A percentile compares a stretch with the other conserved stretches of the same genome.
phyloP scores from a whole-genome alignment of 1,140 invertebrate species.

The Muscidifurax raptorellus region DNA sequence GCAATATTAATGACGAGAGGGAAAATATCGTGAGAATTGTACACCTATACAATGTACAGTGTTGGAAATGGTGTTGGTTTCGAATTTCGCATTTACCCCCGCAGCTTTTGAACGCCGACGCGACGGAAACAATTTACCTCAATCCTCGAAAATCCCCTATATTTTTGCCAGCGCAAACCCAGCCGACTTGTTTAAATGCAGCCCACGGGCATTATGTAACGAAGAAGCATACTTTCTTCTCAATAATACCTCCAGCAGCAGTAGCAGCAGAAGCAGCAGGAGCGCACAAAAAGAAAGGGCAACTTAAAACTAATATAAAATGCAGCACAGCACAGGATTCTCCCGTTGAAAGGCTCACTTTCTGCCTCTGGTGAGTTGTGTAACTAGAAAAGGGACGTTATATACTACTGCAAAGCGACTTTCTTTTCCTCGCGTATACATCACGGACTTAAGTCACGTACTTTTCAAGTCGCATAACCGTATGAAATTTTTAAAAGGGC shows the following conservation, averaged over 20 bases:
- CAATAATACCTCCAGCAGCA: background rate
- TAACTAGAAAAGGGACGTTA: conserved; percentile 22
- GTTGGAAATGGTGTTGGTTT: background rate
- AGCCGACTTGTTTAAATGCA: background rate
- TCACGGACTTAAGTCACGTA: conserved; percentile 20
- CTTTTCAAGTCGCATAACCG: conserved; percentile 25
- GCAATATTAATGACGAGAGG: too few relatives aligned
- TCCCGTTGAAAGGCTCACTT: conserved; percentile 22
- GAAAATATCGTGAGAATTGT: too few relatives aligned
- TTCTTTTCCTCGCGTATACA: conserved; percentile 1
- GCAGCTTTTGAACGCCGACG: background rate
- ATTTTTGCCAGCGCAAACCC: background rate
- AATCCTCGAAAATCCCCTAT: background rate
- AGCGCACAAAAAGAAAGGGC: background rate
- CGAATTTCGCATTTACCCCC: too few relatives aligned
- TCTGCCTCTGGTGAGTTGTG: background rate
- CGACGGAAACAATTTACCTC: background rate
- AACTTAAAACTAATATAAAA: conserved; percentile 37
- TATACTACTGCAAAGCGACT: background rate
- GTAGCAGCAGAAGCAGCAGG: background rate
- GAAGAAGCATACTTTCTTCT: conserved; percentile 7
- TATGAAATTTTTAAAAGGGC: conserved; percentile 32
- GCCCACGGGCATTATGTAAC: background rate
- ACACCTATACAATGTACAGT: too few relatives aligned
- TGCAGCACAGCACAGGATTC: background rate